Conservation (phyloP, 2,797 vertebrate species). For the Iguana delicatissima region DNA sequence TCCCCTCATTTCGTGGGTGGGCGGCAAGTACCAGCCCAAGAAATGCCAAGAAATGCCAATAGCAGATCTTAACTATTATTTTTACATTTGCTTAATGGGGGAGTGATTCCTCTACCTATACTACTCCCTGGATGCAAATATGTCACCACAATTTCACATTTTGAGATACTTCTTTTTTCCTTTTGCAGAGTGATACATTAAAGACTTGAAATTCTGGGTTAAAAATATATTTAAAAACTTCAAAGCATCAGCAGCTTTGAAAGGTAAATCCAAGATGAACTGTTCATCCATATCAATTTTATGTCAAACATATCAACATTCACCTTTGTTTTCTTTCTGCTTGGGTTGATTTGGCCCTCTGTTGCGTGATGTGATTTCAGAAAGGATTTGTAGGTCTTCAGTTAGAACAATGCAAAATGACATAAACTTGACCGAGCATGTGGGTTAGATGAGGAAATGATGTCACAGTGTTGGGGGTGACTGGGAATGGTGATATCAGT, state of each 20-base stretch:
- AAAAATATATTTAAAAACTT: neutral
- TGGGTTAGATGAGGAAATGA: conserved; percentile 20
- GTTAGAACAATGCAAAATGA: conserved; percentile 24
- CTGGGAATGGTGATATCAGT: neutral
- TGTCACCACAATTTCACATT: neutral
- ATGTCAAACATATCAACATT: conserved; percentile 11
- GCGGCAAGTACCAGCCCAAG: neutral
- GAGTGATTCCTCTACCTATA: neutral
- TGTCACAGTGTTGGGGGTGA: neutral
- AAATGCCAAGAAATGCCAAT: neutral
- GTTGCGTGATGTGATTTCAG: conserved; percentile 31
- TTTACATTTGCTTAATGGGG: neutral
- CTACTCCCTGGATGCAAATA: neutral
- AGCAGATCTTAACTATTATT: neutral
- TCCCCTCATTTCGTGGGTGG: too few species aligned
- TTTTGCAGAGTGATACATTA: neutral
- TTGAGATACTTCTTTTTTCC: neutral
- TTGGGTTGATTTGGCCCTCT: conserved; percentile 57
- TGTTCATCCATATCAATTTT: conserved; percentile 4
- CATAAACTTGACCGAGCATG: conserved; percentile 16
- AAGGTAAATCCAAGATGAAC: neutral
- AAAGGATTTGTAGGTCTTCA: conserved; percentile 40
- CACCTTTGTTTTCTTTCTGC: conserved; percentile 12
- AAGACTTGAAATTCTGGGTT: neutral
- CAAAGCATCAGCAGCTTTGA: neutral